Conservation (phyloP, 2,888 invertebrate species). For the Atethmia centrago region DNA sequence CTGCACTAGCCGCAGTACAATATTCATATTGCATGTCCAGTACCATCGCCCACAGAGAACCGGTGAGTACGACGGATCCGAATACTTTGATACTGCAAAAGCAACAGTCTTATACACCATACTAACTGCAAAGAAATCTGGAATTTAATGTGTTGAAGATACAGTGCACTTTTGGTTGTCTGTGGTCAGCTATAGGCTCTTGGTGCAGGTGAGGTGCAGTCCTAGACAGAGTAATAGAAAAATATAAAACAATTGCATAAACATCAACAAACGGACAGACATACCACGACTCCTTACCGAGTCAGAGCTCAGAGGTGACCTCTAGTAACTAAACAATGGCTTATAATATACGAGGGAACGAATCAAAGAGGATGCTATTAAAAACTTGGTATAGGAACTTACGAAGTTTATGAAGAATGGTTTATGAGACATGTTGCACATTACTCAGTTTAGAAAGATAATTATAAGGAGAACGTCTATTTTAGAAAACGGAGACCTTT, state of each 20-base stretch:
- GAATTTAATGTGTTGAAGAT: slow-evolving; percentile 22
- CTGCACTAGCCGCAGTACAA: slow-evolving; percentile 79
- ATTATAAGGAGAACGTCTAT: slow-evolving; percentile 18
- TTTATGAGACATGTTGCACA: slow-evolving; percentile 39
- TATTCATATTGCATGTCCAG: slow-evolving; percentile 88
- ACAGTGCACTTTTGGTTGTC: slow-evolving; percentile 2
- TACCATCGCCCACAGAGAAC: slow-evolving; percentile 85
- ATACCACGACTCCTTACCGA: slow-evolving; percentile 76
- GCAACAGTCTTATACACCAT: slow-evolving; percentile 17
- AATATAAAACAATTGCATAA: slow-evolving; percentile 88
- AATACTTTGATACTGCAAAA: slow-evolving; percentile 62
- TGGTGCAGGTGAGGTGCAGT: background rate
- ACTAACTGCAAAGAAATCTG: slow-evolving; percentile 17
- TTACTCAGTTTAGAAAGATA: slow-evolving; percentile 47
- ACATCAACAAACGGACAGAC: slow-evolving; percentile 78
- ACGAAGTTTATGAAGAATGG: slow-evolving; percentile 41
- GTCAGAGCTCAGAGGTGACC: slow-evolving; percentile 69
- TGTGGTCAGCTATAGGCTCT: background rate
- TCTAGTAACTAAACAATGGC: slow-evolving; percentile 69
- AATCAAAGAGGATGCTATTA: slow-evolving; percentile 57
- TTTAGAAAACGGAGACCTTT: slow-evolving; percentile 11
- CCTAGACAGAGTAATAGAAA: slow-evolving; percentile 73
- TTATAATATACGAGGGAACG: slow-evolving; percentile 57
- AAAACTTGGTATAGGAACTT: slow-evolving; percentile 53
- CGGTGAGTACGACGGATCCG: slow-evolving; percentile 74